phyloP scores from a whole-genome alignment of 2,888 invertebrate species.

The Noctua fimbriata region DNA sequence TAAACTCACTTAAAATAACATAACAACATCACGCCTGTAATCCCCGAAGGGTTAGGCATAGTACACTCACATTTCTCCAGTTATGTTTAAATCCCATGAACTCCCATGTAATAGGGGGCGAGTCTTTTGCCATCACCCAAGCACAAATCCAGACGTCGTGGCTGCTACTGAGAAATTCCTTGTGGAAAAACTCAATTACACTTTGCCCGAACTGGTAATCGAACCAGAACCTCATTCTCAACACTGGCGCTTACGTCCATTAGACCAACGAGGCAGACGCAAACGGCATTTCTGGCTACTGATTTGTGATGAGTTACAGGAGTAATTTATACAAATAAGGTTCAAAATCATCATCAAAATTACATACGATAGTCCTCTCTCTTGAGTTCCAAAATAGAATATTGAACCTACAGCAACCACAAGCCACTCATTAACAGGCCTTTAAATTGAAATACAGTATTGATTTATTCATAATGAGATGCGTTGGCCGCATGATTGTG shows the following conservation, averaged over 20 bases:
- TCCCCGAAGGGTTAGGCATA: too few relatives aligned
- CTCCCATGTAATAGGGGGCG: too few relatives aligned
- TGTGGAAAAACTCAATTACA: too few relatives aligned
- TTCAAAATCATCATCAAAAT: not conserved
- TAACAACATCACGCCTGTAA: too few relatives aligned
- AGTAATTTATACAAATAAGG: not conserved
- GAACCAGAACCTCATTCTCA: not conserved
- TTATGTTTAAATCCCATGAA: too few relatives aligned
- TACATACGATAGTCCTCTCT: not conserved
- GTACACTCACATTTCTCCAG: too few relatives aligned
- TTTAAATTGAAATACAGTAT: slow-evolving; percentile 5
- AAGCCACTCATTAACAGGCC: not conserved
- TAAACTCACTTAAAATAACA: too few relatives aligned
- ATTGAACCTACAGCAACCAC: not conserved
- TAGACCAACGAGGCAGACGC: not conserved
- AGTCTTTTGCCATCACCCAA: too few relatives aligned
- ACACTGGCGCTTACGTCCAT: not conserved
- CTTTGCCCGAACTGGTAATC: not conserved
- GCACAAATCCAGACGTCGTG: too few relatives aligned
- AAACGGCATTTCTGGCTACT: not conserved
- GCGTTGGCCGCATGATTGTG: not conserved
- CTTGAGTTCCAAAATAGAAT: not conserved
- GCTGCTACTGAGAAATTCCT: too few relatives aligned
- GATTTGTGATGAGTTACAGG: not conserved
- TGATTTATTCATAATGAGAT: slow-evolving; percentile 23